Evolutionary conservation across 1,140 invertebrate species (phyloP).

Genomic region (Drosophila lacteicornis): DNA sequence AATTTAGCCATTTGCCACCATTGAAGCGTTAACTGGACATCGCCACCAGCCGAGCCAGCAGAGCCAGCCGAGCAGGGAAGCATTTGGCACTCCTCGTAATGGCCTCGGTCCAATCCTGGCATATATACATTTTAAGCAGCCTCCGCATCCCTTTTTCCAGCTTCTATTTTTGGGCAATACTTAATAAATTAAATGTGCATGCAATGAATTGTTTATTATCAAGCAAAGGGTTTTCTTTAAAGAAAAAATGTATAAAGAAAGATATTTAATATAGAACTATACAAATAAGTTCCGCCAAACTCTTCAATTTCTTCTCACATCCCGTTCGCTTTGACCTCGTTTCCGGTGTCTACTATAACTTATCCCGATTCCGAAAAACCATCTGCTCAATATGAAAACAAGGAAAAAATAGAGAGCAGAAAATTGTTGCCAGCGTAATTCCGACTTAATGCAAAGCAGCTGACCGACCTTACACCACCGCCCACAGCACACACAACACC

Average conservation of each 20-base stretch:
- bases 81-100: slow-evolving; percentile 56
- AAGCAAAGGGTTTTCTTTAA: not conserved
- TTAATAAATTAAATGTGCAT: slow-evolving; percentile 69
- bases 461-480: slow-evolving; percentile 39
- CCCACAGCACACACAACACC: not conserved
- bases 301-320: slow-evolving; percentile 6
- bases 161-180: slow-evolving; percentile 30
- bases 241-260: not conserved
- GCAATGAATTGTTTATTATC: slow-evolving; percentile 54
- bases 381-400: slow-evolving; percentile 44
- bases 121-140: slow-evolving; percentile 80
- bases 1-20: slow-evolving; percentile 80
- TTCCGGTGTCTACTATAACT: slow-evolving; percentile 23
- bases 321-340: slow-evolving; percentile 32
- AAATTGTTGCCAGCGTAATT: slow-evolving; percentile 31
- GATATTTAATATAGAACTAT: slow-evolving; percentile 15
- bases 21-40: slow-evolving; percentile 69
- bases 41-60: slow-evolving; percentile 7
- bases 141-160: slow-evolving; percentile 17
- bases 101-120: slow-evolving; percentile 36
- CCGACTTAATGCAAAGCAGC: slow-evolving; percentile 72
- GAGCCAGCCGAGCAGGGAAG: not conserved
- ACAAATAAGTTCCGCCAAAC: not conserved
- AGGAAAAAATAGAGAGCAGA: slow-evolving; percentile 15
- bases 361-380: slow-evolving; percentile 27